Conservation (phyloP, 1,140 invertebrate genomes). For the Nomia melanderi region DNA sequence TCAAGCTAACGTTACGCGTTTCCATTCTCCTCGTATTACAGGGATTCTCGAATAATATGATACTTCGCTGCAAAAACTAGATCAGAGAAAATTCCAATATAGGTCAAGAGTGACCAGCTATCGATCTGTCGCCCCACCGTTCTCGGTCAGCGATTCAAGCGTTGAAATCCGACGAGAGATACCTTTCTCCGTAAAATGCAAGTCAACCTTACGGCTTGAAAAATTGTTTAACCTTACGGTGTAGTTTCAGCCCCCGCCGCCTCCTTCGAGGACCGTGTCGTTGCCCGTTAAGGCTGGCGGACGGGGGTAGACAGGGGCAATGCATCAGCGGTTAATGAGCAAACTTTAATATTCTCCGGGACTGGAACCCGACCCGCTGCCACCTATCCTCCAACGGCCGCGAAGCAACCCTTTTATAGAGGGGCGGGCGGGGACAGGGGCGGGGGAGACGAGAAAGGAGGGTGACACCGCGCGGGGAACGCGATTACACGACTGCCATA, state of each 20-base stretch:
- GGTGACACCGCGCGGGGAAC: conserved; percentile 36
- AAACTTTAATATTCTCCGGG: conserved; percentile 69
- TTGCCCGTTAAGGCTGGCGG: background rate
- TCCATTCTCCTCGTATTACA: too few species aligned
- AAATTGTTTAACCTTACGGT: conserved; percentile 29
- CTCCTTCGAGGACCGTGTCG: conserved; percentile 26
- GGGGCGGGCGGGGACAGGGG: background rate
- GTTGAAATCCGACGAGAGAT: background rate
- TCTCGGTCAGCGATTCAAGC: too few species aligned
- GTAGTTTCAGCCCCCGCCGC: background rate
- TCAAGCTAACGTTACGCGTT: too few species aligned
- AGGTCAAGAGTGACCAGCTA: too few species aligned
- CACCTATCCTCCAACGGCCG: conserved; percentile 54
- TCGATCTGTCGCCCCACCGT: too few species aligned
- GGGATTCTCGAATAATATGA: too few species aligned
- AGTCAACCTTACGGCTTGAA: conserved; percentile 15
- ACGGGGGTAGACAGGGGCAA: conserved; percentile 51
- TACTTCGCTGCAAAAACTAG: too few species aligned
- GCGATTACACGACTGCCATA: conserved; percentile 55
- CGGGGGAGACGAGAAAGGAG: background rate
- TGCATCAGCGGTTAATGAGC: conserved; percentile 69
- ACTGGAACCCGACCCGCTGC: conserved; percentile 56
- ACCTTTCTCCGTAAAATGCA: background rate
- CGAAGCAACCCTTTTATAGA: conserved; percentile 46
- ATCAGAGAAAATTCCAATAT: too few species aligned